Evolutionary conservation across 1,140 invertebrate species (phyloP), one percentile per base, ranked within the genome.

Genomic region (Telenomus remus): DNA sequence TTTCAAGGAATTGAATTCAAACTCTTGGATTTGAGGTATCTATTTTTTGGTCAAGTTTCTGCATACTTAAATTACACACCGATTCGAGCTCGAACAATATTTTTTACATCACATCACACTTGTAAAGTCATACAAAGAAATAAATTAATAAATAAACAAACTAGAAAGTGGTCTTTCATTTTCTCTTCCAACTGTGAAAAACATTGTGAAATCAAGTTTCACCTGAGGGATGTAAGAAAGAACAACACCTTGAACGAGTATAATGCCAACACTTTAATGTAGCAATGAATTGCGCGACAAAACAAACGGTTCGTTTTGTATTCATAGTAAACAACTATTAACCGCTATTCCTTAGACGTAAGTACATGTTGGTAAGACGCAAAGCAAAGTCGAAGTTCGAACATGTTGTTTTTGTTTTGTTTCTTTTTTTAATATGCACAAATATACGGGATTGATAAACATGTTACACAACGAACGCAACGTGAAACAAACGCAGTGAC

Each of bases 221-320:
- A 1, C 3, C n/a, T 4, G 48, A 35, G 10, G 33, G 7, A 6
- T 35, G 5, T 48, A 12, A 59, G 51, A 42, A 12, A 70, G 72
- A 59, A 68, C 53, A n/a, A 64, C 63, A 80, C 51, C 54, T 81
- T 79, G 79, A 85, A 85, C 84, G 79, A 82, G 71, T 84, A 84
- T 82, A 85, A 85, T 86, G 78, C 83, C 84, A 86, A 86, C 84
- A 85, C 84, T 86, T 86, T 86, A 86, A 86, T 86, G 79, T 84
- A 85, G 79, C 79, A 84, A 86, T 85, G 78, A 85, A 81, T 77
- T 83, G 80, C 82, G 19, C 19, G 19, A 27, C 19, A 86, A 86
- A 81, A 86, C 79, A 83, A 85, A 72, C 83, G 79, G 71, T 83
- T 83, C 75, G 51, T 75, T 82, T 80, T 81, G 64, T 81, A 81